Conservation (phyloP, 2,888 invertebrate species). For the Tricholauxania praeusta region DNA sequence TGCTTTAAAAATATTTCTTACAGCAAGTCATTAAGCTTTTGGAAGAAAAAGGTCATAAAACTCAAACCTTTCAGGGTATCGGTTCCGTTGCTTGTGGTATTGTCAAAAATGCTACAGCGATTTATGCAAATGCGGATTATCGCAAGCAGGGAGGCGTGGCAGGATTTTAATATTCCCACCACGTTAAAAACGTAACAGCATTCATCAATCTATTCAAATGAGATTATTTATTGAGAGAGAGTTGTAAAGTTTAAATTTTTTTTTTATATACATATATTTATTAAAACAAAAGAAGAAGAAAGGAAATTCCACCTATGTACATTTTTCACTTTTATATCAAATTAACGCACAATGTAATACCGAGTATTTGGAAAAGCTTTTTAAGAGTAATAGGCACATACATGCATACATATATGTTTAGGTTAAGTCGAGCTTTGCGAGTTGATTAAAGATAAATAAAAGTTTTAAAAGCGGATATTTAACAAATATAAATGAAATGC, state of each 20-base stretch:
- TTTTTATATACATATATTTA: slow-evolving; percentile 28
- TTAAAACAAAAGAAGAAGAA: slow-evolving; percentile 26
- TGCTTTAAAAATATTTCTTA: slow-evolving; percentile 46
- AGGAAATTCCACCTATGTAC: slow-evolving; percentile 33
- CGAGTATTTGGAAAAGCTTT: slow-evolving; percentile 22
- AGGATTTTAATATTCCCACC: slow-evolving; percentile 70
- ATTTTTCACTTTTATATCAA: slow-evolving; percentile 41
- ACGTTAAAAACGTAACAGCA: slow-evolving; percentile 14
- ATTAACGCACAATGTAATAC: background rate
- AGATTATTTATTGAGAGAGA: slow-evolving; percentile 39
- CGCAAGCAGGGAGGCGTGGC: slow-evolving; percentile 85
- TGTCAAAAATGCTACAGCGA: slow-evolving; percentile 73
- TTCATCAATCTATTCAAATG: slow-evolving; percentile 32
- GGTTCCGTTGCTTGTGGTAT: slow-evolving; percentile 81
- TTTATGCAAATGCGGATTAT: slow-evolving; percentile 84
- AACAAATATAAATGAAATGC: background rate
- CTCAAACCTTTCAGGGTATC: slow-evolving; percentile 69
- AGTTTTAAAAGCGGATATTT: no score
- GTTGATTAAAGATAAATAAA: no score
- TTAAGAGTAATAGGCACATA: slow-evolving; percentile 7
- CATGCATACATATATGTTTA: background rate
- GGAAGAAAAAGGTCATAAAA: slow-evolving; percentile 76
- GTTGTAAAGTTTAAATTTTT: slow-evolving; percentile 24
- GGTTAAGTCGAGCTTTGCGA: no score
- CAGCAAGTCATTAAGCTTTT: slow-evolving; percentile 77